Evolutionary conservation across 2,888 invertebrate species (phyloP).

Genomic region (Digitonthophagus gazella): DNA sequence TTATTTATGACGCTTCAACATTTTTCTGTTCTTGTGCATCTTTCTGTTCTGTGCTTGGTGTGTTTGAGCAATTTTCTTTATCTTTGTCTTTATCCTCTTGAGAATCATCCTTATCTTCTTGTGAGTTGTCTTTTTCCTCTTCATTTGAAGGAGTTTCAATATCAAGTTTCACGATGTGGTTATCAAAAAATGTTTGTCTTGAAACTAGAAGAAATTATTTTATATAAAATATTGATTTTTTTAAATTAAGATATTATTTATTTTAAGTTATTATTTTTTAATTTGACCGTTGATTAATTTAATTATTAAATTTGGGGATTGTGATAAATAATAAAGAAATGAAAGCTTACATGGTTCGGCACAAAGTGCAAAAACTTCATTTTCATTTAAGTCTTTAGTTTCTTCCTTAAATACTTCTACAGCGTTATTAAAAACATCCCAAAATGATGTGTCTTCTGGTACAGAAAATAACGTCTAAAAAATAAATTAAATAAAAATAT

Average conservation of each 20-base stretch:
- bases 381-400: slow-evolving; percentile 61
- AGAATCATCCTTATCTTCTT: too few relatives aligned
- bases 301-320: too few relatives aligned
- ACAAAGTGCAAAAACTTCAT: slow-evolving; percentile 61
- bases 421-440: slow-evolving; percentile 69
- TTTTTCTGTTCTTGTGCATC: background rate
- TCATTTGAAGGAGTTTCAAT: slow-evolving; percentile 23
- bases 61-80: background rate
- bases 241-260: too few relatives aligned
- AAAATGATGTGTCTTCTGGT: slow-evolving; percentile 63
- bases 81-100: too few relatives aligned
- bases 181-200: slow-evolving; percentile 41
- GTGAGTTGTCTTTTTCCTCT: slow-evolving; percentile 8
- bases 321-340: background rate
- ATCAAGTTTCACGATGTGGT: slow-evolving; percentile 35
- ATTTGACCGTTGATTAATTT: too few relatives aligned
- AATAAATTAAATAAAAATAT: slow-evolving; percentile 12
- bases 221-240: slow-evolving; percentile 1
- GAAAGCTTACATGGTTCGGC: slow-evolving; percentile 59
- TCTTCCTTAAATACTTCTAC: slow-evolving; percentile 66
- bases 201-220: slow-evolving; percentile 39
- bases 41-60: background rate
- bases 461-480: slow-evolving; percentile 63
- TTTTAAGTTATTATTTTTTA: too few relatives aligned
- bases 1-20: too few relatives aligned